Conservation (phyloP, 2,113 vertebrate species). For the Equus przewalskii region DNA sequence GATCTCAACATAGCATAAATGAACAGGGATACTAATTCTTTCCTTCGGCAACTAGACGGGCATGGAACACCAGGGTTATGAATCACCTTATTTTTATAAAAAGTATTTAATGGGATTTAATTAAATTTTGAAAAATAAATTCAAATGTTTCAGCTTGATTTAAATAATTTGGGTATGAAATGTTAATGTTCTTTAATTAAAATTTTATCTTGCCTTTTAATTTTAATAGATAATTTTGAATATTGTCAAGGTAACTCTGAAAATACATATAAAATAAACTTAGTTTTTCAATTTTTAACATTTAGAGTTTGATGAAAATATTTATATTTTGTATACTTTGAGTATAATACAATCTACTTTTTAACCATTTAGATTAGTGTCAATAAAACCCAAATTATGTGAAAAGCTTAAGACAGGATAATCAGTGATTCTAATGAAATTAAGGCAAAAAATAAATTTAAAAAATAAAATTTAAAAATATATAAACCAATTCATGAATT, state of each 20-base stretch:
- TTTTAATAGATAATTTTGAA: not conserved
- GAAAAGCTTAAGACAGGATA: not conserved
- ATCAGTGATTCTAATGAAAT: not conserved
- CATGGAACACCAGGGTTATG: fast-evolving
- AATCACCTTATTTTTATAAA: not conserved
- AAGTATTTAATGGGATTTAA: not conserved
- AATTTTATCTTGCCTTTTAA: not conserved
- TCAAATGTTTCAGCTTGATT: not conserved
- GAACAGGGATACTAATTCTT: not conserved
- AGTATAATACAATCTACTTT: not conserved
- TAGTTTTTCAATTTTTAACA: not conserved
- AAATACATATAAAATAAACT: not conserved
- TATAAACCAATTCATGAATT: not conserved
- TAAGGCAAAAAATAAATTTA: not conserved
- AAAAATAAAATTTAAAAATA: not conserved
- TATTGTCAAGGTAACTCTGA: not conserved
- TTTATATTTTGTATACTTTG: not conserved
- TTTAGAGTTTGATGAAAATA: not conserved
- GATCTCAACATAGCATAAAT: not conserved
- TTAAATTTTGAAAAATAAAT: not conserved
- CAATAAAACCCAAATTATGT: not conserved
- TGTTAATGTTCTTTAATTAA: not conserved
- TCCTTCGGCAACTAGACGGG: not conserved
- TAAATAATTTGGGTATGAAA: not conserved
- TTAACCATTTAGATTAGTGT: not conserved